Conservation (phyloP, 2,113 vertebrate species). For the Anhinga rufa region DNA sequence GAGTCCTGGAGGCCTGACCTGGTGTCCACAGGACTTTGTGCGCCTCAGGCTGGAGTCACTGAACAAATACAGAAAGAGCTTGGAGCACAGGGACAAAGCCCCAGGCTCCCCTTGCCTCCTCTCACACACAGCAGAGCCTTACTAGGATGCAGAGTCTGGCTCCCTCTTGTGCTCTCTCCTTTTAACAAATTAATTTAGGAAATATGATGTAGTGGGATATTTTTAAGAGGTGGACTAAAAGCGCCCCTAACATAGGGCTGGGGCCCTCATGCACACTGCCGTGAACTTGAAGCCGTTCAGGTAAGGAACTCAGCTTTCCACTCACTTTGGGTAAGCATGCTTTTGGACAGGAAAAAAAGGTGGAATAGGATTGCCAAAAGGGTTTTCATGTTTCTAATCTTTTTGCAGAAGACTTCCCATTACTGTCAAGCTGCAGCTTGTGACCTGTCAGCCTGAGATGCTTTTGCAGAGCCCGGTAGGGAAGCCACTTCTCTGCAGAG, state of each 20-base stretch:
- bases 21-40: neutral
- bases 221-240: neutral
- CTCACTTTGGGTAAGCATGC: neutral
- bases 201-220: neutral
- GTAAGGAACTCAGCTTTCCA: neutral
- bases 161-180: slow-evolving; percentile 56
- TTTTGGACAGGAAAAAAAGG: neutral
- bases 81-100: neutral
- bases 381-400: neutral
- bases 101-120: neutral
- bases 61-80: neutral
- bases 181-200: neutral
- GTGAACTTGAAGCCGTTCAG: neutral
- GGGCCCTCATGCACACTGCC: rapidly evolving
- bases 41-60: neutral
- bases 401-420: neutral
- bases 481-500: neutral
- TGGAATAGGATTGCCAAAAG: neutral
- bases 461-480: neutral
- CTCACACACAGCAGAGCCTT: neutral
- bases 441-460: neutral
- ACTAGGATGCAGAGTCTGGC: slow-evolving; percentile 51
- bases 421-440: neutral
- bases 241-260: rapidly evolving
- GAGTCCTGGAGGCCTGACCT: neutral